These are phyloP conservation scores for Syrrhaptes paradoxus DNA, from an alignment of 2,113 vertebrate genomes.

Conservation along the genomic window DNA sequence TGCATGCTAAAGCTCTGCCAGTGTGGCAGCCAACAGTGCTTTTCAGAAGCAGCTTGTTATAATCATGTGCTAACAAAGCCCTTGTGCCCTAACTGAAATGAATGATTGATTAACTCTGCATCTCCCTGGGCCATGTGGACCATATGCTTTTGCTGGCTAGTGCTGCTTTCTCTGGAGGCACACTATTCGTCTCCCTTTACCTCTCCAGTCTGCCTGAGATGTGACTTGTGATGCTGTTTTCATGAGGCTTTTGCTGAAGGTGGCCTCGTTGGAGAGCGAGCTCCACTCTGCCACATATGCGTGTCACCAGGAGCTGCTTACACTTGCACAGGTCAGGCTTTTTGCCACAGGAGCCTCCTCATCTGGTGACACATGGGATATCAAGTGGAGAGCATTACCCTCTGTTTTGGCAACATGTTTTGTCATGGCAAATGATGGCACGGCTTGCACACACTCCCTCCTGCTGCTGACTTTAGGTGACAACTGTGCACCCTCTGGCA, in stretches of 20 bases:
- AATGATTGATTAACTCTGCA: neutral
- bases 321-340: neutral
- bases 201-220: neutral
- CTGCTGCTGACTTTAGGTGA: neutral
- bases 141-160: neutral
- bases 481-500: neutral
- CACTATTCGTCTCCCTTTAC: neutral
- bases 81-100: neutral
- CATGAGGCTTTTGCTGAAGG: neutral
- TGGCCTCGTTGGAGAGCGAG: rapidly evolving
- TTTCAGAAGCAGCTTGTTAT: neutral
- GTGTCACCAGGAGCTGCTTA: neutral
- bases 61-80: neutral
- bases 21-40: rapidly evolving
- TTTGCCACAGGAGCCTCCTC: neutral
- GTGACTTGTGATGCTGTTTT: neutral
- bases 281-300: neutral
- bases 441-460: neutral
- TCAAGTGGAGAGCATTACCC: neutral
- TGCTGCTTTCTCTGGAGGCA: neutral
- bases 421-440: neutral
- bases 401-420: neutral
- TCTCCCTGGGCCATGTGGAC: rapidly evolving
- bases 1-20: rapidly evolving
- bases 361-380: neutral